Conservation (phyloP, 2,888 invertebrate species). For the Zootermopsis nevadensis region DNA sequence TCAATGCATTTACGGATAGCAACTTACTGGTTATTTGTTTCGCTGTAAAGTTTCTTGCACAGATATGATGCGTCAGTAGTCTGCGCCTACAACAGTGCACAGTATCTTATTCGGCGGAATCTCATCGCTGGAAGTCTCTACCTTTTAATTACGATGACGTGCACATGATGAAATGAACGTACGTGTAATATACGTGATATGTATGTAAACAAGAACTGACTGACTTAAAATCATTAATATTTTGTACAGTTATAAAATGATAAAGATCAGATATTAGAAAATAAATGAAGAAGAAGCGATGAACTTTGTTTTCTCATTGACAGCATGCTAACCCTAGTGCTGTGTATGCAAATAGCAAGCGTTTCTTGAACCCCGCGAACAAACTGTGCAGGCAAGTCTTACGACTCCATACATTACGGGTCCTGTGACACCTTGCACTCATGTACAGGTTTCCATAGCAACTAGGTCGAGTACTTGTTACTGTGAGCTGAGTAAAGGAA, state of each 20-base stretch:
- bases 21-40: no score
- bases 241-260: neutral
- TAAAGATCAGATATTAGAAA: neutral
- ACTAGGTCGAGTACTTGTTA: neutral
- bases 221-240: neutral
- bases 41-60: no score
- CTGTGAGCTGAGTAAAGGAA: neutral
- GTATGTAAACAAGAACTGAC: neutral
- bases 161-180: no score
- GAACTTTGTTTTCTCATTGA: neutral
- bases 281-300: neutral
- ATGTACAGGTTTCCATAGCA: neutral
- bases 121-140: no score
- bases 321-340: neutral
- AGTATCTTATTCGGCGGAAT: no score
- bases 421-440: neutral
- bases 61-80: no score
- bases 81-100: no score
- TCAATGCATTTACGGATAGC: no score
- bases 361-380: constrained; percentile 7
- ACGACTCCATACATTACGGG: neutral
- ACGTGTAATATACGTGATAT: neutral
- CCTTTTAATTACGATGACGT: no score
- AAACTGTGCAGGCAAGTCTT: neutral
- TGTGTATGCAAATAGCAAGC: constrained; percentile 12